These are phyloP conservation scores for Cossypha niveicapilla DNA, from an alignment of 2,797 vertebrate genomes.

Conservation along the genomic window DNA sequence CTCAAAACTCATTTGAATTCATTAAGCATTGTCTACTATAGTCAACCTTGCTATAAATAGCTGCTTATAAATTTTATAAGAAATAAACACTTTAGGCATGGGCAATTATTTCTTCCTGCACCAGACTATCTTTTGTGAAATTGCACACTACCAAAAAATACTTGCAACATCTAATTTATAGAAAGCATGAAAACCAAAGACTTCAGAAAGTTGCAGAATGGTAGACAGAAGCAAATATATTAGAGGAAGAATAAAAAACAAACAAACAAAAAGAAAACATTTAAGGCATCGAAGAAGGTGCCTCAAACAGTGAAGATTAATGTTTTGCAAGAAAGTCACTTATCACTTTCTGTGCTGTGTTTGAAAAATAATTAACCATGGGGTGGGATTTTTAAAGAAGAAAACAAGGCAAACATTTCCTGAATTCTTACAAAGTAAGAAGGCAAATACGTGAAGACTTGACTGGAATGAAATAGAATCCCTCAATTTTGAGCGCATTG, in stretches of 20 bases:
- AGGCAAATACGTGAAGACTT: not conserved
- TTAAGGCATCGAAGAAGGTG: not conserved
- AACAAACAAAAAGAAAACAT: not conserved
- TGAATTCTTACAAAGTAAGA: not conserved
- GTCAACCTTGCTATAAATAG: constrained; percentile 10
- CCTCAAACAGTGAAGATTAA: not conserved
- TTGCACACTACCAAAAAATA: not conserved
- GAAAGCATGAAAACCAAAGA: not conserved
- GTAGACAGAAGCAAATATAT: not conserved
- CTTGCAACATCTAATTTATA: not conserved
- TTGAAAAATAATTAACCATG: constrained; percentile 28
- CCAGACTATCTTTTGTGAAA: not conserved
- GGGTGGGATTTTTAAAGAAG: not conserved
- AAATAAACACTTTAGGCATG: constrained; percentile 13
- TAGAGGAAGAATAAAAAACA: constrained; percentile 29
- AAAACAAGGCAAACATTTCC: not conserved
- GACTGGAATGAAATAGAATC: constrained; percentile 2
- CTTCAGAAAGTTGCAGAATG: not conserved
- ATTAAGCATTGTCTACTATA: constrained; percentile 15
- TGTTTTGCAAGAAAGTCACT: constrained; percentile 37
- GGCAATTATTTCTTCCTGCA: constrained; percentile 2
- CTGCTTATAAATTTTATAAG: constrained; percentile 35
- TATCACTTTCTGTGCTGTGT: not conserved
- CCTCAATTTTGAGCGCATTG: constrained; percentile 3
- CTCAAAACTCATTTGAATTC: constrained; percentile 42